Evolutionary conservation across 1,140 invertebrate genomes (phyloP).

Genomic region (Monomorium pharaonis): DNA sequence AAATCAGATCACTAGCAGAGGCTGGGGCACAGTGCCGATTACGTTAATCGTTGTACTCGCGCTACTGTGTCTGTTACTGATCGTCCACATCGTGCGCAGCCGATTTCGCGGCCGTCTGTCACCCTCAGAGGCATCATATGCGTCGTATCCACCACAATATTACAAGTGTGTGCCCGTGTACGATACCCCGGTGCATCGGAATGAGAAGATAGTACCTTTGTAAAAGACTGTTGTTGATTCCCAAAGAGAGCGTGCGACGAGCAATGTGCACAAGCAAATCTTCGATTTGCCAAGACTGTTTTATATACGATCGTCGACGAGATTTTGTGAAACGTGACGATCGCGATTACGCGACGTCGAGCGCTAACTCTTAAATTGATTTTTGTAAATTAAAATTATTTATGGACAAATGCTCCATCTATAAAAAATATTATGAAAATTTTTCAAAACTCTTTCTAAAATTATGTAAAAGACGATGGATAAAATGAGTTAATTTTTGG

Average conservation of each 20-base stretch:
- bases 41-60: conserved; percentile 78
- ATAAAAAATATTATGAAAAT: not conserved
- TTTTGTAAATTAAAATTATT: conserved; percentile 18
- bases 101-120: conserved; percentile 79
- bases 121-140: conserved; percentile 74
- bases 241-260: conserved; percentile 12
- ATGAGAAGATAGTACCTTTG: conserved; percentile 80
- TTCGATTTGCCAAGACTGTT: conserved; percentile 13
- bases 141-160: conserved; percentile 80
- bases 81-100: conserved; percentile 78
- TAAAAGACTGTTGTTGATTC: conserved; percentile 68
- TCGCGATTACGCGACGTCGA: not conserved
- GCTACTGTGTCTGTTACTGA: conserved; percentile 76
- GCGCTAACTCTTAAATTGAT: conserved; percentile 35
- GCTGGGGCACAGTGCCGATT: conserved; percentile 80
- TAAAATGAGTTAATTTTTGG: too few relatives aligned
- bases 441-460: not conserved
- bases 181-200: conserved; percentile 78
- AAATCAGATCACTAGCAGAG: conserved; percentile 55
- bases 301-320: conserved; percentile 23
- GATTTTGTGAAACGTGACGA: not conserved
- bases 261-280: not conserved
- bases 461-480: not conserved
- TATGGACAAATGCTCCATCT: not conserved
- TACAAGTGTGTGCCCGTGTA: conserved; percentile 83